Base-by-base conservation (phyloP, 2,797 vertebrate species). In the Rhyacichthys aspro region DNA sequence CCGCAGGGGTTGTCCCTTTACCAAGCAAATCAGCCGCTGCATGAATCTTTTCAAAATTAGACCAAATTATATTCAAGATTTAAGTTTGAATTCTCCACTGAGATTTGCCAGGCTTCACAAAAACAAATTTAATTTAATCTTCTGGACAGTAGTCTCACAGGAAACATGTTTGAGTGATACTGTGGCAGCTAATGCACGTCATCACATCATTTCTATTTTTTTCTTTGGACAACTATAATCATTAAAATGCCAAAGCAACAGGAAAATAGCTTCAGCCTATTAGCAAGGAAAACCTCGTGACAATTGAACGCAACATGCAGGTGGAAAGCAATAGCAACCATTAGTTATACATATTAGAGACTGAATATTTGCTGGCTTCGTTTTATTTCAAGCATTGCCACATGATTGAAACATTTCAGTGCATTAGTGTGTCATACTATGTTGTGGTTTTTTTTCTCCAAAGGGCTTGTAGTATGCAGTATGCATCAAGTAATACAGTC, bases 21-120 rank as follows among this genome's bases (percentile, higher is more conserved):
- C 3, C 10, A 19, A 43, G 32, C n/a, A 52, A 48, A 56, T 36
- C 43, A 57, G 43, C 18, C 8, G 2, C 53, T 36, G 12, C 38
- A 34, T 34, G n/a, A 36, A 47, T 18, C 34, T 49, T 45, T 28
- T 66, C 23, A 19, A 34, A 33, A 15, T 50, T 48, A 17, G 33
- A 34, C 11, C 57, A 28, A 38, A 56, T 44, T 57, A 45, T 14
- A 60, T 63, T 54, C 38, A 19, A 63, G 42, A 59, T 33, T 12
- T 62, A 65, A 49, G 14, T 34, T 34, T 19, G 18, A 42, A 39
- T 59, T n/a, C 33, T 38, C 3, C 7, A 12, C 8, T 16, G 17
- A 50, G n/a, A 46, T 28, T 11, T 42, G n/a, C 2, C 55, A 38
- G 11, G 37, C 38, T 59, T 54, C 14, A 39, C 23, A 5, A 23